Evolutionary conservation across 2,888 invertebrate species (phyloP).

Genomic region (Pseudococcus jackbeardsleyi): DNA sequence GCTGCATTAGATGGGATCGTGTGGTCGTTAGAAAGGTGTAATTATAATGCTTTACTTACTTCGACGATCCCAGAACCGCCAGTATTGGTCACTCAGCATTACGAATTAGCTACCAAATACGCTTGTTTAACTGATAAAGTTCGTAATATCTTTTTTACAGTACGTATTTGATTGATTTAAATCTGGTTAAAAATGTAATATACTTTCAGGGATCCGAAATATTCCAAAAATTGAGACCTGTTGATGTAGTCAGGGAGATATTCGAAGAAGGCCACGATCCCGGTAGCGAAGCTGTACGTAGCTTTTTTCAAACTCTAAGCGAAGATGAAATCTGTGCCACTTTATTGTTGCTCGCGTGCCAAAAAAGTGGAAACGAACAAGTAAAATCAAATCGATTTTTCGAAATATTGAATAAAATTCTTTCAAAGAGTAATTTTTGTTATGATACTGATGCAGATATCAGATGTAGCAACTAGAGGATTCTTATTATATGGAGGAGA

Average conservation of each 20-base stretch:
- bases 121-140: constrained; percentile 70
- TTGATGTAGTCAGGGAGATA: constrained; percentile 87
- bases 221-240: constrained; percentile 85
- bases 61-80: constrained; percentile 73
- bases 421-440: background rate
- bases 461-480: constrained; percentile 82
- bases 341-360: constrained; percentile 87
- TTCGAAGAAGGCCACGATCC: constrained; percentile 87
- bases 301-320: constrained; percentile 87
- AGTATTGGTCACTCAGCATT: constrained; percentile 79
- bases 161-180: background rate
- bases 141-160: background rate
- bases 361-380: constrained; percentile 70
- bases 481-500: constrained; percentile 94
- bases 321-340: constrained; percentile 92
- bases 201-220: constrained; percentile 85
- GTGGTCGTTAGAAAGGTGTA: constrained; percentile 82
- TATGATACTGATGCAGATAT: constrained; percentile 27
- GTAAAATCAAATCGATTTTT: background rate
- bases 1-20: constrained; percentile 88
- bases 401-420: background rate
- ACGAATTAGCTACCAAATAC: constrained; percentile 77
- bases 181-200: constrained; percentile 79
- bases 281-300: constrained; percentile 85
- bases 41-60: constrained; percentile 67